Percentiles rank a stretch among this genome's conserved stretches.
Evolutionary conservation across 2,797 vertebrate genomes (phyloP).

Genomic region (Limosa lapponica): DNA sequence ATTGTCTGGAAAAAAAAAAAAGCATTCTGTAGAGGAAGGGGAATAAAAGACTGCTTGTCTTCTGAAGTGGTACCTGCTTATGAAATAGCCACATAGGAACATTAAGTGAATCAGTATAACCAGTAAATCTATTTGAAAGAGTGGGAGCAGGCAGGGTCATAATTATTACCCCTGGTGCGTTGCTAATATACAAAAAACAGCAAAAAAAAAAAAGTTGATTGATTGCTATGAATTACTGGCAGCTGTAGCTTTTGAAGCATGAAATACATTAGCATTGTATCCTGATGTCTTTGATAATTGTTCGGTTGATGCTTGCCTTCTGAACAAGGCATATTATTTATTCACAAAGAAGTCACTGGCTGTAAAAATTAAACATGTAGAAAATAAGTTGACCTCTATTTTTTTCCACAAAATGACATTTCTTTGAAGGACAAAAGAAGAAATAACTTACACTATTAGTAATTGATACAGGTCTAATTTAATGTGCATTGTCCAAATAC

Average conservation of each 20-base stretch:
- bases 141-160: background rate
- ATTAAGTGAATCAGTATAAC: conserved; percentile 49
- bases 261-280: conserved; percentile 67
- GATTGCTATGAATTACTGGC: conserved; percentile 60
- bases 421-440: conserved; percentile 41
- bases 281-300: conserved; percentile 63
- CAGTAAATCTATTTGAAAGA: conserved; percentile 27
- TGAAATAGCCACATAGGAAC: conserved; percentile 34
- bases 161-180: conserved; percentile 28
- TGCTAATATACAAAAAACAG: conserved; percentile 49
- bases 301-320: conserved; percentile 50
- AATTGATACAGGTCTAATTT: conserved; percentile 48
- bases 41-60: conserved; percentile 7
- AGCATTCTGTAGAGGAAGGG: background rate
- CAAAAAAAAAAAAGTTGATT: conserved; percentile 56
- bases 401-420: background rate
- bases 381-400: conserved; percentile 52
- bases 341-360: conserved; percentile 47
- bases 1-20: conserved; percentile 11
- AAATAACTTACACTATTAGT: background rate
- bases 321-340: conserved; percentile 62
- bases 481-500: conserved; percentile 46
- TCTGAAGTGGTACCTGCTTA: conserved; percentile 43
- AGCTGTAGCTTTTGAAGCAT: conserved; percentile 72
- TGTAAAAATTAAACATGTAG: conserved; percentile 63